Percentiles rank a stretch among this genome's conserved stretches.
These are phyloP conservation scores for Nesoenas mayeri DNA, from an alignment of 2,113 vertebrate species.

Conservation along the genomic window DNA sequence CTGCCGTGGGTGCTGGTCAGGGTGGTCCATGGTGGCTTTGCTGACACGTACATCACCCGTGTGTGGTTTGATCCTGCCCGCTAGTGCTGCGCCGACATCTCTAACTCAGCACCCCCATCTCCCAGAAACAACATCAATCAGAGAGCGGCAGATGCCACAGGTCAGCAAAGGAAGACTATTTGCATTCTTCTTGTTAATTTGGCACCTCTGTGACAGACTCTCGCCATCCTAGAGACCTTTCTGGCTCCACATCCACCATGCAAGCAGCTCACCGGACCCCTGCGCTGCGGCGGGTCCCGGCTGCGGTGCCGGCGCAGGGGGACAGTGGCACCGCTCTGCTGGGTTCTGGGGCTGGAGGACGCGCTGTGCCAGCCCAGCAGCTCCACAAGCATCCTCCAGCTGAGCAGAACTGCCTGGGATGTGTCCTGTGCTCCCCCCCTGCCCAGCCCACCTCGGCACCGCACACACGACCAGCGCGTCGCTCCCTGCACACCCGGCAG, in stretches of 20 bases:
- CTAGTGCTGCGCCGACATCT: neutral
- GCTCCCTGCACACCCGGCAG: neutral
- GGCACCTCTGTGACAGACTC: neutral
- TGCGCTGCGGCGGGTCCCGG: fast-evolving
- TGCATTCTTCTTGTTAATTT: fast-evolving
- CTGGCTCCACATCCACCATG: fast-evolving
- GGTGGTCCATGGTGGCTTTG: fast-evolving
- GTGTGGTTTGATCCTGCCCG: fast-evolving
- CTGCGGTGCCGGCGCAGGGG: neutral
- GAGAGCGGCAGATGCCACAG: fast-evolving
- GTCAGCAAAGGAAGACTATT: fast-evolving
- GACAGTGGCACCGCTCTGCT: neutral
- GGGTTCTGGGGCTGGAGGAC: fast-evolving
- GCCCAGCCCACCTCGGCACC: neutral
- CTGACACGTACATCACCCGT: fast-evolving
- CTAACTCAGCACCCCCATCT: fast-evolving
- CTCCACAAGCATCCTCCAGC: neutral
- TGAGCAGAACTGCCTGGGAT: too few relatives aligned
- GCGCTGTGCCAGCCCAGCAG: neutral
- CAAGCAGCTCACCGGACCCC: neutral
- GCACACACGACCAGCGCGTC: fast-evolving
- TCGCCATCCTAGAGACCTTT: fast-evolving
- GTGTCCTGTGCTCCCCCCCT: neutral
- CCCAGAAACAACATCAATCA: fast-evolving
- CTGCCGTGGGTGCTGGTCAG: fast-evolving